Evolutionary conservation across 2,797 vertebrate genomes (phyloP).

Genomic region (Lycodopsis pacificus): DNA sequence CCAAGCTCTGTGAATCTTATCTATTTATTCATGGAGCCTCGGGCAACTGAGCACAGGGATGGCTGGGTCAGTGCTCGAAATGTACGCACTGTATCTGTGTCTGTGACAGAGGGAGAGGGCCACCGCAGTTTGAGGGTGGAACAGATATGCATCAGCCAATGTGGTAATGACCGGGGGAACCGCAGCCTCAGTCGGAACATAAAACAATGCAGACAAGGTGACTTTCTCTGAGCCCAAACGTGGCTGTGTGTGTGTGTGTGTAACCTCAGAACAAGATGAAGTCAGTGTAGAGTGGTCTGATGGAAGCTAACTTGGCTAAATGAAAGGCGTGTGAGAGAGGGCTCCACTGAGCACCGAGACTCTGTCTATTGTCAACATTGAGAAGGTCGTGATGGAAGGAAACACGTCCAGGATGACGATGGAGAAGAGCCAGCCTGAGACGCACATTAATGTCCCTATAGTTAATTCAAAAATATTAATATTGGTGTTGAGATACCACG

Average conservation of each 20-base stretch:
- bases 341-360: conserved; percentile 31
- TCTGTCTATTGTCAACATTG: conserved; percentile 43
- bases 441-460: conserved; percentile 1
- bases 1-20: conserved; percentile 1
- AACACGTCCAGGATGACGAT: conserved; percentile 25
- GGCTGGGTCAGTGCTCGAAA: background rate
- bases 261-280: conserved; percentile 10
- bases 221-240: conserved; percentile 53
- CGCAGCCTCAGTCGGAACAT: conserved; percentile 44
- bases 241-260: background rate
- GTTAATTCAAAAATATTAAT: background rate
- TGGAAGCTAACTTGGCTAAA: conserved; percentile 31
- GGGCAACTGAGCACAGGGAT: background rate
- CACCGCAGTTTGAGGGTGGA: conserved; percentile 11
- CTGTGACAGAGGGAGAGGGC: conserved; percentile 5
- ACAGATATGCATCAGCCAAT: conserved; percentile 34
- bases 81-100: background rate
- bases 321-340: conserved; percentile 38
- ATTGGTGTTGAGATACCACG: background rate
- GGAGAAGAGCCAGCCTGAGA: conserved; percentile 2
- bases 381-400: conserved; percentile 34
- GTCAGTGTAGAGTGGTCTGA: conserved; percentile 25
- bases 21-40: conserved; percentile 14
- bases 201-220: conserved; percentile 65
- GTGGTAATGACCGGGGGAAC: conserved; percentile 39